Evolutionary conservation across 2,888 invertebrate genomes (phyloP), one percentile per base, ranked within the genome.

Genomic region (Harmothoe impar): DNA sequence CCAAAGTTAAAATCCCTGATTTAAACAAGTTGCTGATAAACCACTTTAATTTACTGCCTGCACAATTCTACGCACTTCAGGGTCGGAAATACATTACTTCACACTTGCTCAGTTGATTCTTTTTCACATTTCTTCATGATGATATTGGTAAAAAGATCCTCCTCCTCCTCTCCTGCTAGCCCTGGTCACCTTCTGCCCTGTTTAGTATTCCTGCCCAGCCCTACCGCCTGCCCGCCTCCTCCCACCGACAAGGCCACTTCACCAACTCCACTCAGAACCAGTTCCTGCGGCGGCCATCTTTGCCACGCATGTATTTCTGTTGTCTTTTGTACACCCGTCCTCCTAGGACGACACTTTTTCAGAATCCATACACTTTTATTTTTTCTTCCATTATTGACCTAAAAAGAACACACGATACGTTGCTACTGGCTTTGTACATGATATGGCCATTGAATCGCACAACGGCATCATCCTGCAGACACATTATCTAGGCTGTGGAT

Each of bases 391-490:
- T 81, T 25, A 81, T 81, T 81, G 81, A 81, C 81, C 81, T 81
- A 81, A 81, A 81, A 81, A 81, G 81, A 81, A 81, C 81, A 81
- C 81, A 81, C 81, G 33, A 81, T 81, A 81, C 81, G 12, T 81
- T 23, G 43, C 81, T 81, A 81, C 81, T 43, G 81, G 15, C 81
- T 81, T 81, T 81, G 81, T 81, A 81, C 81, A 81, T 81, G 81
- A 81, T 81, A 81, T 81, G 81, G 81, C 81, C 81, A 43, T 43
- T 81, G 43, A 35, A 43, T 81, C 81, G 10, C 35, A 43, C 81
- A 81, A 43, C 33, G 81, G 31, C 72, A 72, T 72, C n/a, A n/a
- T 43, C 3, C 43, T 72, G 72, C 81, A 81, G 81, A 81, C 81
- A 25, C 5, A 43, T 62, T 43, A 10, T 81, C 35, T 33, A 81